Evolutionary conservation across 2,113 vertebrate genomes (phyloP), one percentile per base, ranked within the genome.

Genomic region (Empidonax alnorum): DNA sequence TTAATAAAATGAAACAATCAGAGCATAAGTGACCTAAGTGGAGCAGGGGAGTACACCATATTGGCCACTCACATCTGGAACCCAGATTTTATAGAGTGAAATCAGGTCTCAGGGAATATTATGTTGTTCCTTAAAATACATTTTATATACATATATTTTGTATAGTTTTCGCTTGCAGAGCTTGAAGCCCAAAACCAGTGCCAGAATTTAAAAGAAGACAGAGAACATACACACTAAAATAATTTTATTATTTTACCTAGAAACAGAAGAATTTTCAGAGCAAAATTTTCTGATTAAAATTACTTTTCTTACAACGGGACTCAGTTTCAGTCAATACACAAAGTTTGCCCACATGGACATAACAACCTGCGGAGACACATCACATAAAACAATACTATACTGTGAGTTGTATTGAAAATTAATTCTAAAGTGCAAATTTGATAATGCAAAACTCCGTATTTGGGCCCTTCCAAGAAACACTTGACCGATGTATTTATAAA

Each of bases 61-160:
- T 35, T 75, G 25, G 5, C 28, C 21, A 61, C 44, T 81, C 31
- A 92, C 91, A 95, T 94, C 94, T 95, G 91, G 91, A 89, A 71
- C 68, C 68, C 94, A 96, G 91, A 95, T 18, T 56, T 82, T 46
- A 44, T 35, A 49, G 20, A 55, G 15, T 65, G 24, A 95, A 68
- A 81, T 92, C 35, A 81, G 61, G 44, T 16, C 30, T 63, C 9
- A 68, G 16, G 30, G 47, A 93, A 44, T 65, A 89, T 47, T 67
- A 41, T 17, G 72, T 41, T 1, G 2, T 79, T 91, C 46, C 49
- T 94, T 90, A 79, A 89, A 71, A 77, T 74, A 77, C 65, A 61
- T 86, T 92, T 91, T 69, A 83, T 78, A 59, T 74, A 31, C 2
- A 19, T 44, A 14, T 59, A 56, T 78, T 91, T 83, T 79, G 76